Percentiles rank a stretch among this genome's conserved stretches.
Conservation (phyloP, 2,113 vertebrate genomes). For the Neolamprologus toae region DNA sequence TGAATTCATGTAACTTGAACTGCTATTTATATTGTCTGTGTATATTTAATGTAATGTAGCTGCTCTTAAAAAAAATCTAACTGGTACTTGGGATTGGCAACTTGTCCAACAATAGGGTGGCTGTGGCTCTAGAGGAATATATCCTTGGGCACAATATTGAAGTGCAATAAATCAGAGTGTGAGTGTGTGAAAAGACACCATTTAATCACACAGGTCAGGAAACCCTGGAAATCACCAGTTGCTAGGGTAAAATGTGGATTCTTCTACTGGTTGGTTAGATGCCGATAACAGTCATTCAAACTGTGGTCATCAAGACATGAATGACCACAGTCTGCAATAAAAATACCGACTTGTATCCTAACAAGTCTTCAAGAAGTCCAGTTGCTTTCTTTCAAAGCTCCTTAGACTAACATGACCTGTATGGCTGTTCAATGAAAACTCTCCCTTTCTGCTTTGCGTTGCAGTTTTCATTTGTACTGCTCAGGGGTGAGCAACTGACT, state of each 20-base stretch:
- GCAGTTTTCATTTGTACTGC: not conserved
- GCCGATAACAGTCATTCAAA: not conserved
- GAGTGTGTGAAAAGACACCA: not conserved
- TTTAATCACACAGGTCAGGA: not conserved
- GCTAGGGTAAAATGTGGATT: not conserved
- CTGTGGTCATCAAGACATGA: not conserved
- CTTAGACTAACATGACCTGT: not conserved
- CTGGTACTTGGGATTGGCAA: not conserved
- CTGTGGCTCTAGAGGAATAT: not conserved
- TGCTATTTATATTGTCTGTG: not conserved
- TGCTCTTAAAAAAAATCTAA: not conserved
- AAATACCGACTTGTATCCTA: not conserved
- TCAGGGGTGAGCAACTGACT: not conserved
- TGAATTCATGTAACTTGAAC: not conserved
- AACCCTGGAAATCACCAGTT: not conserved
- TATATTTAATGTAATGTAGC: not conserved
- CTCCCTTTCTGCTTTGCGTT: not conserved
- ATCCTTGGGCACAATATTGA: not conserved
- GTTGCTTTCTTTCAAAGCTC: not conserved
- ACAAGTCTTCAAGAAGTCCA: not conserved
- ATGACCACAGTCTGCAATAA: not conserved
- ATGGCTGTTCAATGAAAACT: not conserved
- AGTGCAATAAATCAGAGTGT: not conserved
- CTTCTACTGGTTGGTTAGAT: not conserved
- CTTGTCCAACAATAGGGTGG: not conserved